Evolutionary conservation across 2,113 vertebrate species (phyloP), one percentile per base, ranked within the genome.

Genomic region (Protobothrops flavoviridis): DNA sequence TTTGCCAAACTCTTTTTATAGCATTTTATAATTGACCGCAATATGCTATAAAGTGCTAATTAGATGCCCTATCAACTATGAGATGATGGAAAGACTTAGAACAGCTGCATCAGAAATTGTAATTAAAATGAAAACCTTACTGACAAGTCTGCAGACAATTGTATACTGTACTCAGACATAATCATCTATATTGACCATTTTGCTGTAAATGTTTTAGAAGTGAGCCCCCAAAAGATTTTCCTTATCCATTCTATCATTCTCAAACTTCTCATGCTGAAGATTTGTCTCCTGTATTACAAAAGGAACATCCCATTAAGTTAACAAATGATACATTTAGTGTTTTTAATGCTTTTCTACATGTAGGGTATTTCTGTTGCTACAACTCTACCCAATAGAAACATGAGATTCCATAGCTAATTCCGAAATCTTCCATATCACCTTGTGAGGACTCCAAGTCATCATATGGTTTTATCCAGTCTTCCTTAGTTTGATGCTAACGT

Each of bases 111-210:
- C 91, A 93, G 95, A 96, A 97, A 95, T 53, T 85, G 33, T 94
- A 97, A 96, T 93, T 95, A 95, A 87, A 94, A 87, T 3, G 94
- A 93, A 97, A 96, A 95, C 95, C 96, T 92, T 93, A 94, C 87
- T 95, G 94, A 95, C 95, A 95, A 85, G 57, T 92, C 90, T 90
- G 61, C 81, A 64, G 81, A 87, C 91, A 91, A 96, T 95, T 97
- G 98, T 98, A 98, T 98, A 98, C 98, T 98, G 98, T 96, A 94
- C 96, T 96, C 98, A 97, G 98, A 97, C 97, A 98, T 95, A 96
- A 95, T 94, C 96, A 96, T 95, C 97, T 97, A 97, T 97, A 96
- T 97, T 97, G 96, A 94, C 96, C 96, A 96, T 96, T 97, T 97
- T 98, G 97, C 94, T 95, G 95, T 69, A 96, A 97, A 93, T 96